These are phyloP conservation scores for Epizoanthus fatuus DNA, from an alignment of 92 coral and sea anemone species.

Conservation along the genomic window DNA sequence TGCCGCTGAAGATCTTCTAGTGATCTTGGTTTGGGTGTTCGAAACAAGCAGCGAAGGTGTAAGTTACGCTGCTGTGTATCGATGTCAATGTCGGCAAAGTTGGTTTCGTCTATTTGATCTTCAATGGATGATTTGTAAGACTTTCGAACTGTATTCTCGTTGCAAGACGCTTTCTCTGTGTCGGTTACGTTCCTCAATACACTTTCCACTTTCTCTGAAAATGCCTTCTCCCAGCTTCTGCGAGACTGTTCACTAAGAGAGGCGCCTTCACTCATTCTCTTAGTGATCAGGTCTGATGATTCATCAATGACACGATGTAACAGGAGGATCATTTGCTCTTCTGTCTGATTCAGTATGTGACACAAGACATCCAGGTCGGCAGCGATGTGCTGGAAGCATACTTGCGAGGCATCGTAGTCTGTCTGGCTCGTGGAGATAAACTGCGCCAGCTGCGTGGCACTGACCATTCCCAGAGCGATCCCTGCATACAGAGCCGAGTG, in stretches of 20 bases:
- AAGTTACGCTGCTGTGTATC: conserved; percentile 59
- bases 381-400: conserved; percentile 78
- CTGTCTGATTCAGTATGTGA: conserved; percentile 63
- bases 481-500: conserved; percentile 88
- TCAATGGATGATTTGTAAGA: conserved; percentile 1
- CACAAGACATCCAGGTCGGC: conserved; percentile 71
- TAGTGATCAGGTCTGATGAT: conserved; percentile 50
- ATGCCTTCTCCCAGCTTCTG: conserved; percentile 15
- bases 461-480: conserved; percentile 65
- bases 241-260: conserved; percentile 13
- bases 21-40: conserved; percentile 77
- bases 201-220: conserved; percentile 27
- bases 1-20: conserved; percentile 69
- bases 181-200: too few species aligned
- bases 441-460: conserved; percentile 50
- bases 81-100: conserved; percentile 29
- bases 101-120: conserved; percentile 78
- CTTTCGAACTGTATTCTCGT: too few species aligned
- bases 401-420: conserved; percentile 43
- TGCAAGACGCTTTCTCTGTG: too few species aligned
- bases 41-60: conserved; percentile 78
- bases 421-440: conserved; percentile 47
- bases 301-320: conserved; percentile 77
- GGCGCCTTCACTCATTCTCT: conserved; percentile 6
- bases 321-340: conserved; percentile 70